These are phyloP conservation scores for Hylaeus volcanicus DNA, from an alignment of 1,140 invertebrate genomes.

Conservation along the genomic window DNA sequence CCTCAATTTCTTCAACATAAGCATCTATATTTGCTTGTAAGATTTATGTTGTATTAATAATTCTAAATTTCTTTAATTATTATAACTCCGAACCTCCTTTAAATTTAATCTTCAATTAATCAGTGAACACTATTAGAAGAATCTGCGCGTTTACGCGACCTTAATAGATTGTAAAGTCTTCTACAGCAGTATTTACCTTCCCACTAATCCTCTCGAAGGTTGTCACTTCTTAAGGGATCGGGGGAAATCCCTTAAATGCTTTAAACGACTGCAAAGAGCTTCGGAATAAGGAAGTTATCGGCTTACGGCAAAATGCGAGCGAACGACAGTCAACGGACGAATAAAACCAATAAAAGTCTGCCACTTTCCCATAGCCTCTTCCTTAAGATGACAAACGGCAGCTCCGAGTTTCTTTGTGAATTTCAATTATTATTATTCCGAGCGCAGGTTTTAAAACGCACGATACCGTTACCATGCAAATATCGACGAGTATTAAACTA, in stretches of 20 bases:
- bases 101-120: conserved; percentile 11
- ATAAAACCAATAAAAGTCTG: conserved; percentile 23
- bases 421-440: background rate
- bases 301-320: conserved; percentile 32
- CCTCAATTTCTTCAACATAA: too few species aligned
- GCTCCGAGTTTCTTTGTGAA: conserved; percentile 1
- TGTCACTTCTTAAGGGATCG: conserved; percentile 42
- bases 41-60: too few species aligned
- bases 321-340: conserved; percentile 9
- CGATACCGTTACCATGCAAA: background rate
- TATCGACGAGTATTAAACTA: background rate
- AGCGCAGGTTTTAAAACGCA: too few species aligned
- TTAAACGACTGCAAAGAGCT: conserved; percentile 51
- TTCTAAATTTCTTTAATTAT: too few species aligned
- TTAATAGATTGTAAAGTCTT: conserved; percentile 30
- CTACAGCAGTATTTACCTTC: conserved; percentile 24
- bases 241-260: conserved; percentile 49
- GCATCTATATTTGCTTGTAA: too few species aligned
- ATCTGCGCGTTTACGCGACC: background rate
- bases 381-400: background rate
- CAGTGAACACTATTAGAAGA: conserved; percentile 2
- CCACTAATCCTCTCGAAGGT: conserved; percentile 34
- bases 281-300: conserved; percentile 56
- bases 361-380: background rate
- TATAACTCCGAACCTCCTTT: background rate